phyloP scores from a whole-genome alignment of 2,113 vertebrate genomes.

The Stercorarius parasiticus region DNA sequence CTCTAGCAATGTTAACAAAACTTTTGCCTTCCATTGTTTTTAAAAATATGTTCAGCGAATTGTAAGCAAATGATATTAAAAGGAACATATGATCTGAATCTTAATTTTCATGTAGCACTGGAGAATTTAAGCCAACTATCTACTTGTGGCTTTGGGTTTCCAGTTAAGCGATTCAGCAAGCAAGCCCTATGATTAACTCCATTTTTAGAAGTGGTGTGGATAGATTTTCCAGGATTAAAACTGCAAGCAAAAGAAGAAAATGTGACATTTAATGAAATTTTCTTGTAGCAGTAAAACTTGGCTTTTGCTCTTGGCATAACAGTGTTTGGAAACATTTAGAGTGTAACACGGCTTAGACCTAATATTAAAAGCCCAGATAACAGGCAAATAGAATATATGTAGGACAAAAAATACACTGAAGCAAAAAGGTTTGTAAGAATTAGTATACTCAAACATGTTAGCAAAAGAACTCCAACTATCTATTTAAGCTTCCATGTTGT shows the following conservation, averaged over 20 bases:
- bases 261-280: not conserved
- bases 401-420: not conserved
- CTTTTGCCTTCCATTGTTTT: not conserved
- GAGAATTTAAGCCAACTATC: conserved; percentile 16
- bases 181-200: conserved; percentile 63
- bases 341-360: not conserved
- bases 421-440: not conserved
- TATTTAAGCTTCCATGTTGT: not conserved
- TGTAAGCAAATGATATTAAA: not conserved
- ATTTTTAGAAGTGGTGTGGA: conserved; percentile 61
- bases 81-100: not conserved
- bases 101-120: not conserved
- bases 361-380: not conserved
- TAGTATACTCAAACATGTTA: not conserved
- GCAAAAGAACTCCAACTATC: not conserved
- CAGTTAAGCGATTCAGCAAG: conserved; percentile 48
- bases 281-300: not conserved
- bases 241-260: conserved; percentile 40
- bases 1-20: not conserved
- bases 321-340: not conserved
- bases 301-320: not conserved
- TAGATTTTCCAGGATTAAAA: conserved; percentile 52
- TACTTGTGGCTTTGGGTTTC: conserved; percentile 33
- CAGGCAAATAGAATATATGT: not conserved
- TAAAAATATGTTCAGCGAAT: not conserved